Conservation (phyloP, 2,113 vertebrate genomes). For the Anarrhichthys ocellatus region DNA sequence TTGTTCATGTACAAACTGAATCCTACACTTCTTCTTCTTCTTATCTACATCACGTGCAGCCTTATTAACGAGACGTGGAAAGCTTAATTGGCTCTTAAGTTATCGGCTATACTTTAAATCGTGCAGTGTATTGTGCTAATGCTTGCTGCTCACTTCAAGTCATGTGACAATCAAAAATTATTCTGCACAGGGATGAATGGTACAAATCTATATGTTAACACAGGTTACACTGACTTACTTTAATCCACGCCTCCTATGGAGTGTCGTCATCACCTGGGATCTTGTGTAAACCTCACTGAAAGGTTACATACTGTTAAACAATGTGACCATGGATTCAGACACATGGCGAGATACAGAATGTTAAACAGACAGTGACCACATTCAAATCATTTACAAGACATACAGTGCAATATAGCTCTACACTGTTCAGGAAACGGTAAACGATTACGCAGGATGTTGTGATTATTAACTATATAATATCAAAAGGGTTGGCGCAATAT, state of each 20-base stretch:
- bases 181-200: not conserved
- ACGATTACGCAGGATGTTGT: not conserved
- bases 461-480: not conserved
- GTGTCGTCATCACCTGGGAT: too few relatives aligned
- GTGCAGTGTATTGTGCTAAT: not conserved
- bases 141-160: constrained; percentile 5
- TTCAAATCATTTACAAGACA: not conserved
- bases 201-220: not conserved
- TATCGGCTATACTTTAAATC: not conserved
- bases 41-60: not conserved
- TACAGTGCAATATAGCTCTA: too few relatives aligned
- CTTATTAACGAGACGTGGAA: not conserved
- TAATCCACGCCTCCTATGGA: not conserved
- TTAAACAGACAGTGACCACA: not conserved
- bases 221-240: too few relatives aligned
- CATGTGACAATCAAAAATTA: not conserved
- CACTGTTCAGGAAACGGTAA: not conserved
- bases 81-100: not conserved
- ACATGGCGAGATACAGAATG: not conserved
- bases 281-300: not conserved
- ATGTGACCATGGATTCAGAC: not conserved
- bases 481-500: not conserved
- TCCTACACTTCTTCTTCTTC: too few relatives aligned
- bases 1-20: too few relatives aligned
- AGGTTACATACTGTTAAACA: not conserved